Percentiles rank a stretch among this genome's conserved stretches.
These are phyloP conservation scores for Willowsia nigromaculata DNA, from an alignment of 2,888 invertebrate species.

Conservation along the genomic window DNA sequence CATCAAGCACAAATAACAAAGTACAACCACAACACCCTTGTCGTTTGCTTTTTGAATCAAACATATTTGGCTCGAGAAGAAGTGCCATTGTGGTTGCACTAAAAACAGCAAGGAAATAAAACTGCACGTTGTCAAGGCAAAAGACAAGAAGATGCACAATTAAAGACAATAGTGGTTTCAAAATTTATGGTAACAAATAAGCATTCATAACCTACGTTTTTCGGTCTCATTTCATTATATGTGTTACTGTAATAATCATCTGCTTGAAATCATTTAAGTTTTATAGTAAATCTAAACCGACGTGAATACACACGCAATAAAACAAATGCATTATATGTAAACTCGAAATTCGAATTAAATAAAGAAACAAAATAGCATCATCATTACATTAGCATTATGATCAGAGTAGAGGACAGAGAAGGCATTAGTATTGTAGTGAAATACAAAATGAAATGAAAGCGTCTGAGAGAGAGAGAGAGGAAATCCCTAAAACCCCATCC, in stretches of 20 bases:
- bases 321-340: not conserved
- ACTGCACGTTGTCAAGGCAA: not conserved
- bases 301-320: not conserved
- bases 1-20: too few relatives aligned
- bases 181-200: not conserved
- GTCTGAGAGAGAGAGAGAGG: not conserved
- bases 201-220: not conserved
- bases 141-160: not conserved
- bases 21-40: slow-evolving; percentile 30
- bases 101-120: slow-evolving; percentile 4
- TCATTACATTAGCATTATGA: not conserved
- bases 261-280: not conserved
- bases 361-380: not conserved
- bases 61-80: slow-evolving; percentile 31
- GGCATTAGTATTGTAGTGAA: slow-evolving; percentile 3
- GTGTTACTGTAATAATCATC: not conserved
- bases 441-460: slow-evolving; percentile 29
- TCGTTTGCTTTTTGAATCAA: slow-evolving; percentile 47
- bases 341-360: not conserved
- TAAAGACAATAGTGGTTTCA: not conserved
- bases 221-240: not conserved
- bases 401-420: not conserved
- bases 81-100: slow-evolving; percentile 33
- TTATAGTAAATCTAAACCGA: not conserved
- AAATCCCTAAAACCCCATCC: slow-evolving; percentile 29